Conservation (phyloP, 2,888 invertebrate genomes). For the Melinopterus prodromus region DNA sequence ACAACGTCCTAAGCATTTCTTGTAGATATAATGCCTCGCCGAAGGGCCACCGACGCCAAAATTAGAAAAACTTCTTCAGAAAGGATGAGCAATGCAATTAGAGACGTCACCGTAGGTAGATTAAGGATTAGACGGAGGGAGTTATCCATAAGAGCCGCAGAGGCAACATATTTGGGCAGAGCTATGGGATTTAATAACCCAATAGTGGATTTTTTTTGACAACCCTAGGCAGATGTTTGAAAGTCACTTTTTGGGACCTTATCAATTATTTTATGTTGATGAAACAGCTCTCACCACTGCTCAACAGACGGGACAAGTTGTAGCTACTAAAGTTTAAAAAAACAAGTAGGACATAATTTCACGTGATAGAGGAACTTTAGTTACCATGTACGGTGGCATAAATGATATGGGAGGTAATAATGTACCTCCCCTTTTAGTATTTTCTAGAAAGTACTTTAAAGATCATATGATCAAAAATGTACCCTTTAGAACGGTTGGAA, state of each 20-base stretch:
- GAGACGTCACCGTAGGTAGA: conserved; percentile 17
- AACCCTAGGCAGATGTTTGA: conserved; percentile 12
- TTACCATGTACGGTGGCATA: conserved; percentile 16
- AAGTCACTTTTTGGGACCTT: neutral
- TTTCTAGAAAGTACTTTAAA: conserved; percentile 34
- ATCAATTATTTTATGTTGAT: conserved; percentile 16
- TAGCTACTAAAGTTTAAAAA: conserved; percentile 10
- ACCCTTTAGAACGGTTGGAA: conserved; percentile 41
- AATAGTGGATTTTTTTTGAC: conserved; percentile 5
- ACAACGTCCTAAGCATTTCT: neutral
- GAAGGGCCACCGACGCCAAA: conserved; percentile 7
- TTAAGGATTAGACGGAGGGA: no score
- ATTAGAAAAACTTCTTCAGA: conserved; percentile 21
- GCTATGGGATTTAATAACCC: conserved; percentile 18
- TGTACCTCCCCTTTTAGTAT: conserved; percentile 39
- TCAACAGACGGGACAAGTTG: conserved; percentile 11
- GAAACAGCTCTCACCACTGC: conserved; percentile 22
- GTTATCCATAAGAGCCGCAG: conserved; percentile 26
- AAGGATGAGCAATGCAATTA: conserved; percentile 21
- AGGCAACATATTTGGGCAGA: neutral
- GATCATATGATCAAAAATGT: conserved; percentile 41
- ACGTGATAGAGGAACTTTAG: conserved; percentile 7
- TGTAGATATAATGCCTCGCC: no score
- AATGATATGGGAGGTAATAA: conserved; percentile 18
- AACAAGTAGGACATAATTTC: conserved; percentile 19